Conservation (phyloP, 2,797 vertebrate species). For the Leptodactylus fallax region DNA sequence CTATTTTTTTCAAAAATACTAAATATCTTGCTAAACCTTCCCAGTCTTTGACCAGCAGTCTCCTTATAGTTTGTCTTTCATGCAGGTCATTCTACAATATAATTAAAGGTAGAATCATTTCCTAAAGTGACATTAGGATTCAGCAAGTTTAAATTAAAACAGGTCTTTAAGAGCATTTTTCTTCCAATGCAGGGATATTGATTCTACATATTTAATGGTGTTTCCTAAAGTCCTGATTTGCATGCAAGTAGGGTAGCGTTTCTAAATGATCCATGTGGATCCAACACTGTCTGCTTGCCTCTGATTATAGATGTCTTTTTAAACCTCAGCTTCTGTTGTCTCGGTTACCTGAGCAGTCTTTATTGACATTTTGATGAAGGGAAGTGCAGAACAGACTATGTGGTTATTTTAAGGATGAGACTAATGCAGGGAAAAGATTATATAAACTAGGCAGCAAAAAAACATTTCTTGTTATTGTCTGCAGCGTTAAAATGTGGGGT, state of each 20-base stretch:
- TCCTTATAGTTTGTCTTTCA: background rate
- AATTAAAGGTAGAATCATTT: constrained; percentile 19
- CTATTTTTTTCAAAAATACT: background rate
- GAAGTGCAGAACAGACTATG: constrained; percentile 68
- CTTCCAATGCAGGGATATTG: constrained; percentile 68
- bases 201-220: constrained; percentile 68
- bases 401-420: constrained; percentile 69
- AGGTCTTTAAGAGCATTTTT: constrained; percentile 57
- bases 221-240: constrained; percentile 71
- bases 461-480: background rate
- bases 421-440: constrained; percentile 20
- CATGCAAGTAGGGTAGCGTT: constrained; percentile 71
- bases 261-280: constrained; percentile 71
- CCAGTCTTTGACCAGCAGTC: background rate
- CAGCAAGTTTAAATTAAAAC: constrained; percentile 36
- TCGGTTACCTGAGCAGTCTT: constrained; percentile 70
- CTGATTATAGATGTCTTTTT: constrained; percentile 74
- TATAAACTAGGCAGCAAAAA: background rate
- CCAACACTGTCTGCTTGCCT: constrained; percentile 68
- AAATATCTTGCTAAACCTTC: background rate
- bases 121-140: constrained; percentile 31
- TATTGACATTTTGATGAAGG: constrained; percentile 74
- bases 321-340: constrained; percentile 71
- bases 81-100: background rate
- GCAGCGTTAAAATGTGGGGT: background rate